phyloP scores from a whole-genome alignment of 2,888 invertebrate genomes.

The Heliothis peltigera region DNA sequence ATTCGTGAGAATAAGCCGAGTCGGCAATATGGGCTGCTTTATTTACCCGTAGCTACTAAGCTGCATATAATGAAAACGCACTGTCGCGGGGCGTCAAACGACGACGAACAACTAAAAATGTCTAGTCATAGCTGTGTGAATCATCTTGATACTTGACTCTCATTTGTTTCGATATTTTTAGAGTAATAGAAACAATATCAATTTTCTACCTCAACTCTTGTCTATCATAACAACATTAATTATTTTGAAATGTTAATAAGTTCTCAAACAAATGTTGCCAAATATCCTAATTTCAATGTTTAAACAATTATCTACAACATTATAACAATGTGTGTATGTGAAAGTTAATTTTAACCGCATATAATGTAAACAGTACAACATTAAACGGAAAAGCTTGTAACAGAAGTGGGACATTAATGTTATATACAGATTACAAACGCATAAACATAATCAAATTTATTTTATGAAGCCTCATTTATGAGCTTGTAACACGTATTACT shows the following conservation, averaged over 20 bases:
- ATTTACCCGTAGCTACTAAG: conserved; percentile 88
- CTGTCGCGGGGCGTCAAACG: conserved; percentile 86
- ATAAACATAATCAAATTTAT: conserved; percentile 60
- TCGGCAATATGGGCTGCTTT: conserved; percentile 88
- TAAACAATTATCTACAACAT: neutral
- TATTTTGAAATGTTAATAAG: neutral
- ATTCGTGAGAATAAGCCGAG: conserved; percentile 85
- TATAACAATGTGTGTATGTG: conserved; percentile 10
- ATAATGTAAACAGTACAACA: conserved; percentile 15
- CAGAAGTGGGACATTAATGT: conserved; percentile 53
- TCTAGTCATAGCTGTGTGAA: conserved; percentile 58
- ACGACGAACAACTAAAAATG: conserved; percentile 79
- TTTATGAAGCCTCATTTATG: conserved; percentile 59
- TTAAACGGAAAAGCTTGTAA: conserved; percentile 47
- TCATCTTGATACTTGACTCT: conserved; percentile 71
- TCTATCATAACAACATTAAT: neutral
- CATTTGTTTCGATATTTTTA: neutral
- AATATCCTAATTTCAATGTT: neutral
- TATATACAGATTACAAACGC: conserved; percentile 54
- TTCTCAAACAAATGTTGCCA: neutral
- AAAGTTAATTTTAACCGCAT: conserved; percentile 27
- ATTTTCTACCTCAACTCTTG: conserved; percentile 5
- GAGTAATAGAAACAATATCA: neutral
- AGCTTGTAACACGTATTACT: conserved; percentile 63
- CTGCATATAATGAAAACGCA: conserved; percentile 90